These are phyloP conservation scores for Chelonoidis abingdonii DNA, from an alignment of 2,113 vertebrate species.

Conservation along the genomic window DNA sequence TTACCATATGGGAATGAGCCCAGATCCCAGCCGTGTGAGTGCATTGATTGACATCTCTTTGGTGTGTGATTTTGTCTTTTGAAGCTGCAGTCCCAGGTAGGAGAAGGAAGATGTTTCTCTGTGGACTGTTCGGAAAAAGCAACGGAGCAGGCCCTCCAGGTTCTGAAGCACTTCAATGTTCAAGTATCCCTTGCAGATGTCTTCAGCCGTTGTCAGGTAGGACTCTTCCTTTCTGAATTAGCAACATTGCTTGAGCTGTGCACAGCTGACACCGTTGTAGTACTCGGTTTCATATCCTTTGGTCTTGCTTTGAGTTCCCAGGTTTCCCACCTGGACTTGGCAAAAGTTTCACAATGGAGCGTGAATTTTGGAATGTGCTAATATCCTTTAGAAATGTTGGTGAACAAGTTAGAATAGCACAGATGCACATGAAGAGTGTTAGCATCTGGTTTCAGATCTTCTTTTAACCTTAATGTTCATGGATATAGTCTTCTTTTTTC, in stretches of 20 bases:
- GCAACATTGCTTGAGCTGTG: fast-evolving
- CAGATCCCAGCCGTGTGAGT: fast-evolving
- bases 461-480: background rate
- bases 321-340: background rate
- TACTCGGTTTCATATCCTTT: background rate
- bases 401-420: background rate
- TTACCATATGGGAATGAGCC: fast-evolving
- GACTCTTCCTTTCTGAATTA: background rate
- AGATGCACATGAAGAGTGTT: background rate
- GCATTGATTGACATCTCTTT: background rate
- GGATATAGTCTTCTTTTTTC: slow-evolving; percentile 17
- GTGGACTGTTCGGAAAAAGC: slow-evolving; percentile 89
- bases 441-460: background rate
- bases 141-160: slow-evolving; percentile 82
- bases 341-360: background rate
- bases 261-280: background rate
- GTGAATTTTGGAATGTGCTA: background rate
- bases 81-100: slow-evolving; percentile 89
- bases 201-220: slow-evolving; percentile 93
- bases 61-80: background rate
- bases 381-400: fast-evolving
- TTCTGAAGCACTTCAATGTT: slow-evolving; percentile 87
- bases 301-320: background rate
- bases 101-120: slow-evolving; percentile 85
- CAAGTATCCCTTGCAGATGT: slow-evolving; percentile 77